These are phyloP conservation scores for Orthosia gracilis DNA, from an alignment of 2,888 invertebrate genomes.

Conservation along the genomic window DNA sequence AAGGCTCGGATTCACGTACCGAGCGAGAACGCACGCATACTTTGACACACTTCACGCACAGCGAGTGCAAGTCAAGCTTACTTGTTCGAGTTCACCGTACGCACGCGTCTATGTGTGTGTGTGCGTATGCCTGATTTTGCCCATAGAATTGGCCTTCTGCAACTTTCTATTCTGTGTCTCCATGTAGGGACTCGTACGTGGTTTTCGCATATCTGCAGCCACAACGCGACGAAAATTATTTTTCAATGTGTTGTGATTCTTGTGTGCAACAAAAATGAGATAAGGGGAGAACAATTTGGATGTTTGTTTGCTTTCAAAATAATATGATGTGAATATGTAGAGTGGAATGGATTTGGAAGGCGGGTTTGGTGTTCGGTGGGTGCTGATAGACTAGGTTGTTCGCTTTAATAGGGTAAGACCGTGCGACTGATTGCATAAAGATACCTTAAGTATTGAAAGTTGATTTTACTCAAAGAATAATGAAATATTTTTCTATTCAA, in stretches of 20 bases:
- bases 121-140: neutral
- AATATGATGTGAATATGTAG: conserved; percentile 42
- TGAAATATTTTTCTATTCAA: neutral
- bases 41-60: neutral
- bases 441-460: neutral
- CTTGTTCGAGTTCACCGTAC: neutral
- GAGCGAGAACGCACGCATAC: neutral
- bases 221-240: conserved; percentile 71
- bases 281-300: conserved; percentile 65
- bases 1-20: neutral
- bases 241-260: conserved; percentile 71
- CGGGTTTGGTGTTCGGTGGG: neutral
- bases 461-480: neutral
- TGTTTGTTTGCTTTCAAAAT: conserved; percentile 62
- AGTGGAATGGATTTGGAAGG: conserved; percentile 28
- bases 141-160: conserved; percentile 6
- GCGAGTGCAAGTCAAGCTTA: neutral
- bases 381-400: conserved; percentile 14
- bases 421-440: neutral
- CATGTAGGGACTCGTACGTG: conserved; percentile 82
- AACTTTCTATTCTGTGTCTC: conserved; percentile 68
- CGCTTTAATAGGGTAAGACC: neutral
- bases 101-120: too few species aligned
- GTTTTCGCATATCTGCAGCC: conserved; percentile 60
- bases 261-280: conserved; percentile 67